Evolutionary conservation across 2,888 invertebrate species (phyloP), one percentile per base, ranked within the genome.

Genomic region (Icerya purchasi): DNA sequence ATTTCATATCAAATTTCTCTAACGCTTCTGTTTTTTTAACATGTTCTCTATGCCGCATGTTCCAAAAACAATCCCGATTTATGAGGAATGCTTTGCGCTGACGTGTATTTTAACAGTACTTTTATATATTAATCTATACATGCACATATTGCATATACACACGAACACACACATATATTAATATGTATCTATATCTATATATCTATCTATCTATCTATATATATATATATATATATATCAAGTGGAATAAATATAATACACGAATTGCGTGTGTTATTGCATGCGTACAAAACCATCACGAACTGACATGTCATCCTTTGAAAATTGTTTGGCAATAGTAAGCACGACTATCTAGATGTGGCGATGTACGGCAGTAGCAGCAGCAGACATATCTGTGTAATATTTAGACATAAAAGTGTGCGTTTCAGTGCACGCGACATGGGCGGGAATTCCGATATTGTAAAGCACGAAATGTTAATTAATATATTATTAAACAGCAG

Each of bases 371-470:
- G n/a, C n/a, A n/a, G n/a, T n/a, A n/a, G n/a, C n/a, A n/a, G n/a
- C n/a, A n/a, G n/a, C n/a, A n/a, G n/a, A n/a, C n/a, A n/a, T n/a
- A n/a, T n/a, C n/a, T n/a, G n/a, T n/a, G n/a, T n/a, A n/a, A n/a
- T n/a, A n/a, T n/a, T n/a, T n/a, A n/a, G n/a, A n/a, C n/a, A n/a
- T n/a, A n/a, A n/a, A n/a, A n/a, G n/a, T n/a, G n/a, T n/a, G n/a
- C n/a, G n/a, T 25, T 58, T 54, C 49, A 58, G 53, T 59, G 54
- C 59, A 59, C 59, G 59, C 59, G 59, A 59, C 59, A 59, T 59
- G 59, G 59, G 59, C 59, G 59, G 59, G 59, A 53, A 59, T 59
- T 59, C 59, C 54, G 54, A 59, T 59, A 59, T 59, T 54, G 54
- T 59, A 59, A 54, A 36, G 59, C 59, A 59, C 59, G 59, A 59